Percentiles rank a stretch among this genome's conserved stretches.
phyloP scores from a whole-genome alignment of 2,797 vertebrate species.

The Muscicapa striata region DNA sequence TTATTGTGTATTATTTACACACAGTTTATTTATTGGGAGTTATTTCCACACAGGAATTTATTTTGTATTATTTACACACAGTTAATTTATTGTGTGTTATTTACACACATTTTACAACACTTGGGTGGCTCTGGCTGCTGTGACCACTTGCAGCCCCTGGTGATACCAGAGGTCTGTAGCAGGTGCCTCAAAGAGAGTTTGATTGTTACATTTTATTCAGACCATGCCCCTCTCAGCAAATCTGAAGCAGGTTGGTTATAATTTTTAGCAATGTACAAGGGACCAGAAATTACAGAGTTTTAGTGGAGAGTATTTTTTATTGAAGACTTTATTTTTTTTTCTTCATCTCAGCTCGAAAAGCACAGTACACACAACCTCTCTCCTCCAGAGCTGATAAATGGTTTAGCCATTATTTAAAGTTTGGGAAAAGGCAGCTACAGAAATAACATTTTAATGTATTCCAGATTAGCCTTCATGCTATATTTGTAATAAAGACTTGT shows the following conservation, averaged over 20 bases:
- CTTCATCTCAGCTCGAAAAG: not conserved
- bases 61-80: not conserved
- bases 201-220: not conserved
- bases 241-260: not conserved
- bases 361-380: constrained; percentile 51
- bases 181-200: constrained; percentile 23
- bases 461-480: constrained; percentile 82
- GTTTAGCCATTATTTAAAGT: constrained; percentile 79
- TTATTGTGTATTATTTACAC: not conserved
- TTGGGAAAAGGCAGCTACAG: constrained; percentile 75
- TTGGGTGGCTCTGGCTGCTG: not conserved
- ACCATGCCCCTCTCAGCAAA: not conserved
- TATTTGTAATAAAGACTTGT: constrained; percentile 82
- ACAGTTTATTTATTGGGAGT: not conserved
- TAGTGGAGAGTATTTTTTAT: constrained; percentile 7
- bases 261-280: not conserved
- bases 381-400: constrained; percentile 79
- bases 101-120: not conserved
- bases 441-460: constrained; percentile 85
- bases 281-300: constrained; percentile 15
- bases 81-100: not conserved
- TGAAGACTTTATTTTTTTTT: not conserved
- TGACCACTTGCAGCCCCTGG: not conserved
- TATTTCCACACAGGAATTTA: not conserved
- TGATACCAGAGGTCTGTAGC: not conserved